A percentile compares a stretch with the other conserved stretches of the same genome.
phyloP scores from a whole-genome alignment of 2,888 invertebrate species.

The Erebia palarica region DNA sequence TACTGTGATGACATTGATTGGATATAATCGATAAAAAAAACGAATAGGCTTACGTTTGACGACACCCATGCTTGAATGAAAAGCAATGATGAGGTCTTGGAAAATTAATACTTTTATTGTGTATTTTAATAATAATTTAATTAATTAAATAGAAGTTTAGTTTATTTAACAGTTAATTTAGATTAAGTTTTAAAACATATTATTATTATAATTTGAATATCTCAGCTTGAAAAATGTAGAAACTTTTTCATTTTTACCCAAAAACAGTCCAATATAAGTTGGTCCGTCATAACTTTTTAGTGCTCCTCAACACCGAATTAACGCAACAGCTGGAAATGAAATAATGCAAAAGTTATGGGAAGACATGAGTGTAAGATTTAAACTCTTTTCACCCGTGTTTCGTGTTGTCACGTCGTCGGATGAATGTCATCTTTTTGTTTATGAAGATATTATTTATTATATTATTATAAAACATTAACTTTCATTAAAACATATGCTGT shows the following conservation, averaged over 20 bases:
- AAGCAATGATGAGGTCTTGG: no score
- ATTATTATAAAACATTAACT: conserved; percentile 17
- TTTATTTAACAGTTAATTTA: no score
- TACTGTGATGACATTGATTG: no score
- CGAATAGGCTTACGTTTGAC: no score
- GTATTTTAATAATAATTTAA: no score
- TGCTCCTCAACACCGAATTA: conserved; percentile 20
- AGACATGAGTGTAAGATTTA: conserved; percentile 23
- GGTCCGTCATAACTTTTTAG: conserved; percentile 30
- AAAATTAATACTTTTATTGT: no score
- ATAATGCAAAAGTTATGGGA: conserved; percentile 32
- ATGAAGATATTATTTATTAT: conserved; percentile 25
- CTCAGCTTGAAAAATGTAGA: neutral
- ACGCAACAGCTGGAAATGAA: conserved; percentile 25
- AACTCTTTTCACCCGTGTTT: conserved; percentile 21
- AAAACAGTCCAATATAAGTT: conserved; percentile 14
- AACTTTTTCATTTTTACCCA: neutral
- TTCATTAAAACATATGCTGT: conserved; percentile 9
- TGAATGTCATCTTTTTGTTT: conserved; percentile 23
- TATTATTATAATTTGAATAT: no score
- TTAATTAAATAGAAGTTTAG: no score
- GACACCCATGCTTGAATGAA: no score
- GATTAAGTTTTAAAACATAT: no score
- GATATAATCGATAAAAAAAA: no score
- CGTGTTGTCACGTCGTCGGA: conserved; percentile 28